A percentile compares a stretch with the other conserved stretches of the same genome.
phyloP scores from a whole-genome alignment of 2,797 vertebrate genomes.

The Pseudopleuronectes americanus region DNA sequence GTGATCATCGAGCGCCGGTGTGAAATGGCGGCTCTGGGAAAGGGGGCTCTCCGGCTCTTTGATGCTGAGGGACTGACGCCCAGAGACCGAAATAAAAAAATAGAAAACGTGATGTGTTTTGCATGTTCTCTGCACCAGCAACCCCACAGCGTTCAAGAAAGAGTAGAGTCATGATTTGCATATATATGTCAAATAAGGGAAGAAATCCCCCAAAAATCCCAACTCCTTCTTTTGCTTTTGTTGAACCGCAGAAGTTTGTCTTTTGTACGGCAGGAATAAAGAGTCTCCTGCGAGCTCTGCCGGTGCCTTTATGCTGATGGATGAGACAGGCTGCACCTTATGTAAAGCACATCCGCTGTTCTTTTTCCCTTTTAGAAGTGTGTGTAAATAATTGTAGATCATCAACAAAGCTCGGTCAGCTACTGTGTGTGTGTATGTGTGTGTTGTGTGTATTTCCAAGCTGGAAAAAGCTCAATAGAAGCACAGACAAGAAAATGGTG shows the following conservation, averaged over 20 bases:
- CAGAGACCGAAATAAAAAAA: too few relatives aligned
- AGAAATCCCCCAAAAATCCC: not conserved
- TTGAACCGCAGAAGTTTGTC: not conserved
- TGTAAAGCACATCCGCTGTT: conserved; percentile 22
- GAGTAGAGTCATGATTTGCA: not conserved
- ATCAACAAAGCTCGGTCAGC: conserved; percentile 15
- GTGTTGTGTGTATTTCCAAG: conserved; percentile 8
- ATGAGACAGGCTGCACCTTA: conserved; percentile 31
- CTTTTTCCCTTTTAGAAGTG: conserved; percentile 11
- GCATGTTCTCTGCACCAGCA: not conserved
- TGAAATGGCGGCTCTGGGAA: conserved; percentile 24
- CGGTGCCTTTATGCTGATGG: conserved; percentile 44
- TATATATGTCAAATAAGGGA: not conserved
- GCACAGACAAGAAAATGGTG: conserved; percentile 12
- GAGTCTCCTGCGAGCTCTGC: conserved; percentile 3
- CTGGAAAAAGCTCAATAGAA: not conserved
- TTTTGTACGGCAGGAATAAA: conserved; percentile 12
- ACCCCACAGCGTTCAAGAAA: too few relatives aligned
- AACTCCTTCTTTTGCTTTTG: not conserved
- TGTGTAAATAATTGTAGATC: conserved; percentile 27
- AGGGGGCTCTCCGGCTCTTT: conserved; percentile 20
- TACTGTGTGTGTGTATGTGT: not conserved
- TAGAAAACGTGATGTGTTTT: not conserved
- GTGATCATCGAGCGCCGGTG: conserved; percentile 19
- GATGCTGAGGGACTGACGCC: too few relatives aligned